Conservation (phyloP, 2,797 vertebrate genomes). For the Megaceryle alcyon region DNA sequence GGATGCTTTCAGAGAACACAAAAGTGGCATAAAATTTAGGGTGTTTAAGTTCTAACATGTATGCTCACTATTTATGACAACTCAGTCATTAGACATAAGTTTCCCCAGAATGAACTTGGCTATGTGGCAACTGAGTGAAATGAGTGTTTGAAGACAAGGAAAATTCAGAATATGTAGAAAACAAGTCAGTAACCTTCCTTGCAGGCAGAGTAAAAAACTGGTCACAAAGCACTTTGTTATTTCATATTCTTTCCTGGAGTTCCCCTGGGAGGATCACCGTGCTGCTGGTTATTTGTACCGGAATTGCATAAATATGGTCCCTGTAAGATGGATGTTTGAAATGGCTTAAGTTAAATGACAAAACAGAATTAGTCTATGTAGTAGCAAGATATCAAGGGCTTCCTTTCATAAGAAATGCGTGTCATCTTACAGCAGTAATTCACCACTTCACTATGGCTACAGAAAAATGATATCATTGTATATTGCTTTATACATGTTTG, state of each 20-base stretch:
- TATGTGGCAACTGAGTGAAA: background rate
- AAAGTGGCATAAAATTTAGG: background rate
- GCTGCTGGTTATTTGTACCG: background rate
- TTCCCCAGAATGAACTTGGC: background rate
- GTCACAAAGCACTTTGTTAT: background rate
- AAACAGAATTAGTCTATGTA: background rate
- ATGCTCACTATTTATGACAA: background rate
- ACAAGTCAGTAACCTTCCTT: background rate
- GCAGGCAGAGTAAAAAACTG: background rate
- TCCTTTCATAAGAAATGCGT: background rate
- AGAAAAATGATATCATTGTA: background rate
- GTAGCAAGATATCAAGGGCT: background rate
- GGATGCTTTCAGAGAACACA: background rate
- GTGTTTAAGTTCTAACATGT: background rate
- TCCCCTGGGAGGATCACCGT: background rate
- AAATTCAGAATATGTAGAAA: background rate
- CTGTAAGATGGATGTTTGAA: background rate
- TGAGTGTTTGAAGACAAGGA: background rate
- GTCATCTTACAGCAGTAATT: background rate
- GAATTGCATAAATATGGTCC: background rate
- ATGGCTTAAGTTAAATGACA: background rate
- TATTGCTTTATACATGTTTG: constrained; percentile 16
- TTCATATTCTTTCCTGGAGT: background rate
- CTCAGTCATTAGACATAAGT: background rate
- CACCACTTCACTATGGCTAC: background rate